Percentiles rank a stretch among this genome's conserved stretches.
These are phyloP conservation scores for Melanostoma mellinum DNA, from an alignment of 2,888 invertebrate species.

Conservation along the genomic window DNA sequence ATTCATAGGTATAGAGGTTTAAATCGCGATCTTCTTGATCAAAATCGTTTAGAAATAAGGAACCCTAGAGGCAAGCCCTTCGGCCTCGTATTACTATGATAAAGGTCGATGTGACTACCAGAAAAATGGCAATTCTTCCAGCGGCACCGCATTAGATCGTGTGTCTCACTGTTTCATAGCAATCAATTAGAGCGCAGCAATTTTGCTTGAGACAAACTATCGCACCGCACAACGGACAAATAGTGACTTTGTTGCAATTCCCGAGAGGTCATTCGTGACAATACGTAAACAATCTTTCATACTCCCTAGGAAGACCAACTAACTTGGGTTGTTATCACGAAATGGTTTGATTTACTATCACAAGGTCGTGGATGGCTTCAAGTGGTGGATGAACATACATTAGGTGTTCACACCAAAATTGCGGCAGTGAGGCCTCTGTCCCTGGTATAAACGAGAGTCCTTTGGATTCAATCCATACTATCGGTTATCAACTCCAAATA, in stretches of 20 bases:
- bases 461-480: constrained; percentile 85
- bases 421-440: constrained; percentile 83
- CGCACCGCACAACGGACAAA: constrained; percentile 96
- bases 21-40: constrained; percentile 99
- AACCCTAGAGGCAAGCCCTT: constrained; percentile 98
- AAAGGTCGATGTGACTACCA: constrained; percentile 97
- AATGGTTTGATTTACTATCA: constrained; percentile 87
- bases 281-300: constrained; percentile 96
- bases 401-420: constrained; percentile 88
- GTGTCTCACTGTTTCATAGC: constrained; percentile 94
- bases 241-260: constrained; percentile 94
- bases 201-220: constrained; percentile 95
- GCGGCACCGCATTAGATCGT: constrained; percentile 96
- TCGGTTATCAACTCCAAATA: constrained; percentile 90
- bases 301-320: constrained; percentile 92
- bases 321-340: constrained; percentile 92
- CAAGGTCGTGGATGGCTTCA: constrained; percentile 84
- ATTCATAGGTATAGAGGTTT: constrained; percentile 92
- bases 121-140: constrained; percentile 97
- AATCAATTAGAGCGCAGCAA: constrained; percentile 92
- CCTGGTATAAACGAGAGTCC: constrained; percentile 85
- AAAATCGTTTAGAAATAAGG: constrained; percentile 97
- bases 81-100: constrained; percentile 96
- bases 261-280: constrained; percentile 95
- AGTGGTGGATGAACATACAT: constrained; percentile 82